Percentiles rank a stretch among this genome's conserved stretches.
phyloP scores from a whole-genome alignment of 2,113 vertebrate species.

The Plectropomus leopardus region DNA sequence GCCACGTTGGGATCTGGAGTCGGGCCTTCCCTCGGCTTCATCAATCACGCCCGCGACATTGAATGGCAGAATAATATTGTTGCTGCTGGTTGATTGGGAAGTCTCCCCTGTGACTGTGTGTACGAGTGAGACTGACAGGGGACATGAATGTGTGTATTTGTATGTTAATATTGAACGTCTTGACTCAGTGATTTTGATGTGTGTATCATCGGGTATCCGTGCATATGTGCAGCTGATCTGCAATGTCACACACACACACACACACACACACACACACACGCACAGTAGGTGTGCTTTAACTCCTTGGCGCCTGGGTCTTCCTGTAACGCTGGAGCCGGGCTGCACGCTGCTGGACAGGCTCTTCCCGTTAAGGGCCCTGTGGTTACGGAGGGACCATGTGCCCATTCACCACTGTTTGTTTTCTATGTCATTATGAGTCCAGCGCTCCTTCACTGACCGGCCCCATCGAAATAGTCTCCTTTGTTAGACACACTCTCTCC shows the following conservation, averaged over 20 bases:
- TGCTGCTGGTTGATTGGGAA: slow-evolving; percentile 80
- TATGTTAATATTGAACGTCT: slow-evolving; percentile 26
- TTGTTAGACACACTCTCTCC: slow-evolving; percentile 74
- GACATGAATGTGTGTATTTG: slow-evolving; percentile 38
- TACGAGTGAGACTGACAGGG: slow-evolving; percentile 6
- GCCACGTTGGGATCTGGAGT: slow-evolving; percentile 46
- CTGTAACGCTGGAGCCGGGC: slow-evolving; percentile 69
- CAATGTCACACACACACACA: slow-evolving; percentile 13
- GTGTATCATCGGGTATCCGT: slow-evolving; percentile 19
- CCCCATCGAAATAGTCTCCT: slow-evolving; percentile 79
- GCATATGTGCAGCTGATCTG: slow-evolving; percentile 20
- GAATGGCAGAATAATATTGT: slow-evolving; percentile 86
- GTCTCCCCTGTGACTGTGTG: slow-evolving; percentile 55
- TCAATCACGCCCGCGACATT: slow-evolving; percentile 81
- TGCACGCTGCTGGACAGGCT: slow-evolving; percentile 73
- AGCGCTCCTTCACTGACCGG: slow-evolving; percentile 76
- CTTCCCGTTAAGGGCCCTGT: slow-evolving; percentile 82
- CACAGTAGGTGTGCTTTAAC: slow-evolving; percentile 80
- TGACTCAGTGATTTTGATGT: not conserved
- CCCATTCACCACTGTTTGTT: slow-evolving; percentile 86
- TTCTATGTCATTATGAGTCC: slow-evolving; percentile 85
- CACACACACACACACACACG: slow-evolving; percentile 34
- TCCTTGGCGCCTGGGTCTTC: slow-evolving; percentile 84
- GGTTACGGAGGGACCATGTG: slow-evolving; percentile 81
- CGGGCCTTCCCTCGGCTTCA: slow-evolving; percentile 66